Evolutionary conservation across 2,797 vertebrate genomes (phyloP).

Genomic region (Halcyon badia): DNA sequence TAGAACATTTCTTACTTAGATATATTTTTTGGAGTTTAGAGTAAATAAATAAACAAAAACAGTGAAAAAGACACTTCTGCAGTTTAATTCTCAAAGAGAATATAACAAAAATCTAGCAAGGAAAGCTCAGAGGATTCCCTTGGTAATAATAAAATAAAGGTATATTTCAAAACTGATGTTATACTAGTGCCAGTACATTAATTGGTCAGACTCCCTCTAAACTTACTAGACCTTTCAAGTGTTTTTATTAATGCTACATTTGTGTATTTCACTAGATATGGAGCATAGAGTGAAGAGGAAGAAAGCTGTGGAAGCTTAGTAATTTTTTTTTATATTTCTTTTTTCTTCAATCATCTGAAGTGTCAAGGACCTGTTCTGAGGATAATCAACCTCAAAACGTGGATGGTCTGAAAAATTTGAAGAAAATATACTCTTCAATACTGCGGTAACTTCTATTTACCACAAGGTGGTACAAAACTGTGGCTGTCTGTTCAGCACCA

Average conservation of each 20-base stretch:
- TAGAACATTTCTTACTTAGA: neutral
- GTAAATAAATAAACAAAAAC: neutral
- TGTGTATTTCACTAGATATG: neutral
- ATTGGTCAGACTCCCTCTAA: neutral
- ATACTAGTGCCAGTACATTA: neutral
- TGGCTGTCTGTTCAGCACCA: neutral
- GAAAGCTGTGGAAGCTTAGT: neutral
- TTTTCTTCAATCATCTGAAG: neutral
- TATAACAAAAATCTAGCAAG: neutral
- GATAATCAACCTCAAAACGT: neutral
- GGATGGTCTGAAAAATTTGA: neutral
- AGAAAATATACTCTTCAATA: neutral
- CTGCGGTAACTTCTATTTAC: neutral
- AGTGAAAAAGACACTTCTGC: neutral
- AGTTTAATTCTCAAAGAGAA: neutral
- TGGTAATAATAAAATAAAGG: neutral
- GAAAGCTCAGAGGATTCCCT: neutral
- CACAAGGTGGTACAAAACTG: slow-evolving; percentile 14
- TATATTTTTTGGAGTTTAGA: neutral
- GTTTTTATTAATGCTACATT: neutral
- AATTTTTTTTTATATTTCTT: neutral
- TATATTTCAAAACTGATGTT: neutral
- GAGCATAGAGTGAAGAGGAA: neutral
- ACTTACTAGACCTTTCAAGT: neutral
- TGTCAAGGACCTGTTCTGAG: neutral